Base-by-base conservation (phyloP, 2,797 vertebrate genomes). In the Mus minutoides region DNA sequence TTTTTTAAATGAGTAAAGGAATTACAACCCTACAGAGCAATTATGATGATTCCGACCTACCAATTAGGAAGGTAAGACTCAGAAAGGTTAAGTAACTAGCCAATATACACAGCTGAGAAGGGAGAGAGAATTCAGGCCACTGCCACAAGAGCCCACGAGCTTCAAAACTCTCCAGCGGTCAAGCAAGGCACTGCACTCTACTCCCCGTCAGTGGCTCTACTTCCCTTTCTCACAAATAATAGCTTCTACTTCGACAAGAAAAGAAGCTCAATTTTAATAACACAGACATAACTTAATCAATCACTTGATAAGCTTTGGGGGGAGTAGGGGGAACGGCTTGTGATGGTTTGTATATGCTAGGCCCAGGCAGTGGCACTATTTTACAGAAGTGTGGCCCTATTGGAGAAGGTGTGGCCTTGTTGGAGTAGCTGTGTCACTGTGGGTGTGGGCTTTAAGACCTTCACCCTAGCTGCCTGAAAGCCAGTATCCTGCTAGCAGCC, bases 1-100 rank as follows among this genome's bases (percentile, higher is more conserved):
- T 77, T 83, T 91, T 86, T 83, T 90, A 37, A 96, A 85, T 83
- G 52, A 94, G 82, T 26, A 16, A 96, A 88, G 13, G 71, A 31
- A 82, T 1, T 56, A 46, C 10, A 76, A 22, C 3, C 7, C n/a
- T 40, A 46, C 1, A 5, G 7, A 9, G 21, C 8, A 87, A 86
- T 88, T 46, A 58, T 24, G 40, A 94, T 54, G 58, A 43, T 49
- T 12, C 9, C 24, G n/a, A 71, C 7, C 49, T 90, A 83, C 54
- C 56, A 82, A 37, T 60, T 67, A 92, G 79, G 60, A 84, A 84
- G 85, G 78, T 71, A 58, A 92, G 64, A 85, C 46, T 91, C 92
- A 82, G 6, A 40, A 64, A 17, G 14, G 56, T 60, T 90, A 64
- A 92, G 49, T 43, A 89, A 86, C 60, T 75, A 90, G 19, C 26